Evolutionary conservation across 1,140 invertebrate genomes (phyloP).

Genomic region (Eriosoma lanigerum): DNA sequence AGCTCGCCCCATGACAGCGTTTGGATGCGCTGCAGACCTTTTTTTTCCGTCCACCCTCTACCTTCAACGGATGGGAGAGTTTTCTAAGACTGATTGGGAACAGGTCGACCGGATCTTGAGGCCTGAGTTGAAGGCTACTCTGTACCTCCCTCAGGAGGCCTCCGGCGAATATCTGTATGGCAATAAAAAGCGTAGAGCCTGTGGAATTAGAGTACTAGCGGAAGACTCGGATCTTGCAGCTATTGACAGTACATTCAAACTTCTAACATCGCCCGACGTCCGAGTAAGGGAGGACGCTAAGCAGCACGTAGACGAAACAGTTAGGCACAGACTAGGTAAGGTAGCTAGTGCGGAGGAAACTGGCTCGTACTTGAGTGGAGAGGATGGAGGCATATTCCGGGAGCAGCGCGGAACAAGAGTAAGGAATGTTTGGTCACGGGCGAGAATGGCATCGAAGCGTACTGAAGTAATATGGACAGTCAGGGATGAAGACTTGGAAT

Average conservation of each 20-base stretch:
- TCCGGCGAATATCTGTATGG: not conserved
- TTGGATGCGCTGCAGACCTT: not conserved
- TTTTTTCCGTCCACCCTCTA: not conserved
- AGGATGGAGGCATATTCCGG: not conserved
- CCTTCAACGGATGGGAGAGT: not conserved
- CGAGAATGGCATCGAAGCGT: not conserved
- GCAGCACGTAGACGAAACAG: not conserved
- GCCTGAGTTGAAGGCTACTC: not conserved
- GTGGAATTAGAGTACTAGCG: fast-evolving
- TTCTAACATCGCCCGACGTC: fast-evolving
- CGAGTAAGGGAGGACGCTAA: fast-evolving
- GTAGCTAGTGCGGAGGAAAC: too few species aligned
- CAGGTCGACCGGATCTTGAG: fast-evolving
- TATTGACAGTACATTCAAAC: not conserved
- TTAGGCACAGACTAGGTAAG: too few species aligned
- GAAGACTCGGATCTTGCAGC: not conserved
- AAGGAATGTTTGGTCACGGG: not conserved
- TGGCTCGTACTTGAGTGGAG: not conserved
- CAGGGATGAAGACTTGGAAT: too few species aligned
- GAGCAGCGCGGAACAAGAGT: not conserved
- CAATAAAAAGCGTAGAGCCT: fast-evolving
- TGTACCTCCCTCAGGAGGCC: not conserved
- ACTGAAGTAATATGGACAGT: not conserved
- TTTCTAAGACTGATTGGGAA: fast-evolving
- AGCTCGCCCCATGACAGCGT: not conserved